Evolutionary conservation across 1,140 invertebrate species (phyloP).

Genomic region (Orussus abietinus): DNA sequence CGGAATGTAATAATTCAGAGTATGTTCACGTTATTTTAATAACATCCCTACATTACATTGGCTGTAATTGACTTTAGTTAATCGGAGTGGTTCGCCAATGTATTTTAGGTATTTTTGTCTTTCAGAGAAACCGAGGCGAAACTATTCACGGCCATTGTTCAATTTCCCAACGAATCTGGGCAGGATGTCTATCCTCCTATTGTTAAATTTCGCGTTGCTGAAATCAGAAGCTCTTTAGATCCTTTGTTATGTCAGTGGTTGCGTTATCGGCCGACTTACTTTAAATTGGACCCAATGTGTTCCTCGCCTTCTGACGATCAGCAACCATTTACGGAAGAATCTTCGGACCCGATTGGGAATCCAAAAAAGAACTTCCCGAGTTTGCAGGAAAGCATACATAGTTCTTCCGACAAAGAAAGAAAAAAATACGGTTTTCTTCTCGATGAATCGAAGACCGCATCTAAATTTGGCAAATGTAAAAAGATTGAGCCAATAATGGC

Average conservation of each 20-base stretch:
- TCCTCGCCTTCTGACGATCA: conserved; percentile 24
- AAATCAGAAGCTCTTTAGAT: conserved; percentile 60
- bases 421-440: conserved; percentile 33
- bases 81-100: too few species aligned
- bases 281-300: conserved; percentile 30
- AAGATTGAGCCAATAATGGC: conserved; percentile 37
- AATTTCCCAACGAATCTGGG: conserved; percentile 54
- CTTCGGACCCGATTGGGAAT: conserved; percentile 39
- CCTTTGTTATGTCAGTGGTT: conserved; percentile 63
- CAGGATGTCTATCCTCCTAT: conserved; percentile 55
- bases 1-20: conserved; percentile 45
- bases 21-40: conserved; percentile 15
- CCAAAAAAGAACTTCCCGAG: conserved; percentile 47
- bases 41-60: background rate
- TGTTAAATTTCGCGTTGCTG: conserved; percentile 57
- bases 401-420: conserved; percentile 47
- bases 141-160: conserved; percentile 50
- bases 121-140: conserved; percentile 36
- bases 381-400: conserved; percentile 49
- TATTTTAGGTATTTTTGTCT: conserved; percentile 17
- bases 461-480: conserved; percentile 35
- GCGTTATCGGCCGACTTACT: conserved; percentile 51
- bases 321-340: conserved; percentile 33
- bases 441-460: conserved; percentile 37
- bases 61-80: too few species aligned